These are phyloP conservation scores for Apteryx mantelli DNA, from an alignment of 2,113 vertebrate species.

Conservation along the genomic window DNA sequence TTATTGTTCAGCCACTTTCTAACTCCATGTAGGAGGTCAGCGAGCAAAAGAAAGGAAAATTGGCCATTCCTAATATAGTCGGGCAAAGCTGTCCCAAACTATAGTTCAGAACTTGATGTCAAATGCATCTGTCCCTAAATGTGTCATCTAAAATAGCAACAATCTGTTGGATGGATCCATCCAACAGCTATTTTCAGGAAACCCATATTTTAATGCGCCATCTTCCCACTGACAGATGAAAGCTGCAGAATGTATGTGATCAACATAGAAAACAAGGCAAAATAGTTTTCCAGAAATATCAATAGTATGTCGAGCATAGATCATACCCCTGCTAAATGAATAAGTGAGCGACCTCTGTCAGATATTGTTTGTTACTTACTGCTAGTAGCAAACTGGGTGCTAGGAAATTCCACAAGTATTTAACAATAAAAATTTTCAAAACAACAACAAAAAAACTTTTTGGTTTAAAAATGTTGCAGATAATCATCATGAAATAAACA, in stretches of 20 bases:
- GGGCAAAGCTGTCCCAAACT: background rate
- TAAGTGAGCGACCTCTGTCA: background rate
- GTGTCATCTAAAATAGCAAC: background rate
- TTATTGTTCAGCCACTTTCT: background rate
- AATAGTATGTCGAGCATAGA: background rate
- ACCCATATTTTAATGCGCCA: rapidly evolving
- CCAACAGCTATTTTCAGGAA: background rate
- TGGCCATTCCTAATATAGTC: rapidly evolving
- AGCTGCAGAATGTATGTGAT: background rate
- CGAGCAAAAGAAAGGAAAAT: background rate
- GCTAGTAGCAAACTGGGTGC: too few relatives aligned
- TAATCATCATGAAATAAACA: too few relatives aligned
- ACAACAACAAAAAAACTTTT: too few relatives aligned
- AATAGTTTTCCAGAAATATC: background rate
- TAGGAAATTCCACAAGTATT: too few relatives aligned
- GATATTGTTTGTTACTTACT: background rate
- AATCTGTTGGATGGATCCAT: background rate
- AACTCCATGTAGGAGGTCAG: background rate
- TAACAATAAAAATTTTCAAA: too few relatives aligned
- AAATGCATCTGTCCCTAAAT: background rate
- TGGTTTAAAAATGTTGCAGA: too few relatives aligned
- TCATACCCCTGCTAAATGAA: background rate
- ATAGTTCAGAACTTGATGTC: background rate
- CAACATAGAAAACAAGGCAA: background rate
- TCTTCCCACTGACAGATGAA: background rate